These are phyloP conservation scores for Rhizomys pruinosus DNA, from an alignment of 2,113 vertebrate genomes.

Conservation along the genomic window DNA sequence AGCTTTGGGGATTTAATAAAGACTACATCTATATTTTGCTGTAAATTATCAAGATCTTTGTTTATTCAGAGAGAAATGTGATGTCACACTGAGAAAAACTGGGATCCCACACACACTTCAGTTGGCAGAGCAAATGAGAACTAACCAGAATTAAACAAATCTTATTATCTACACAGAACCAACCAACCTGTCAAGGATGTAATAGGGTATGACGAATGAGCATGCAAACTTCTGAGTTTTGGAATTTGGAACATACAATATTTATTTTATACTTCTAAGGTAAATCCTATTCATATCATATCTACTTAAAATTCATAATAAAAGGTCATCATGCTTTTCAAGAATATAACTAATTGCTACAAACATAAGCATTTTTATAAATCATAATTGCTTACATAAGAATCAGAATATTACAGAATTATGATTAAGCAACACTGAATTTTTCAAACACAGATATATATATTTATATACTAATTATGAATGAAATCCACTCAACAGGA, in stretches of 20 bases:
- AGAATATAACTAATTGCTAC: conserved; percentile 17
- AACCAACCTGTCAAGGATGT: conserved; percentile 31
- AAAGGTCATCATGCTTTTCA: not conserved
- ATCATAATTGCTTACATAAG: conserved; percentile 19
- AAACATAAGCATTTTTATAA: conserved; percentile 31
- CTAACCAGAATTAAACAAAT: conserved; percentile 28
- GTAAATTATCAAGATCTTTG: not conserved
- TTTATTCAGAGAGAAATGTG: conserved; percentile 50
- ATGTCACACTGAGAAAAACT: not conserved
- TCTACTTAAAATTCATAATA: conserved; percentile 44
- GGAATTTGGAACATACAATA: not conserved
- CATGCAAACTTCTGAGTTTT: conserved; percentile 40
- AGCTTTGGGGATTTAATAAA: conserved; percentile 33
- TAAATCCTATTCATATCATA: not conserved
- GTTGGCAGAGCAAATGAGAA: not conserved
- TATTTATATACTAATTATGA: not conserved
- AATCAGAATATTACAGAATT: conserved; percentile 17
- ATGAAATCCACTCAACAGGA: conserved; percentile 42
- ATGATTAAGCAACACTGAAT: not conserved
- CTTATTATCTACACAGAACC: conserved; percentile 22
- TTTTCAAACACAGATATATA: not conserved
- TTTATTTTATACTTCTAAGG: conserved; percentile 13
- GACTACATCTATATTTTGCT: not conserved
- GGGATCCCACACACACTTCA: not conserved
- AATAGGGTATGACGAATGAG: not conserved